Evolutionary conservation across 2,113 vertebrate species (phyloP), one percentile per base, ranked within the genome.

Genomic region (Tringa solitaria): DNA sequence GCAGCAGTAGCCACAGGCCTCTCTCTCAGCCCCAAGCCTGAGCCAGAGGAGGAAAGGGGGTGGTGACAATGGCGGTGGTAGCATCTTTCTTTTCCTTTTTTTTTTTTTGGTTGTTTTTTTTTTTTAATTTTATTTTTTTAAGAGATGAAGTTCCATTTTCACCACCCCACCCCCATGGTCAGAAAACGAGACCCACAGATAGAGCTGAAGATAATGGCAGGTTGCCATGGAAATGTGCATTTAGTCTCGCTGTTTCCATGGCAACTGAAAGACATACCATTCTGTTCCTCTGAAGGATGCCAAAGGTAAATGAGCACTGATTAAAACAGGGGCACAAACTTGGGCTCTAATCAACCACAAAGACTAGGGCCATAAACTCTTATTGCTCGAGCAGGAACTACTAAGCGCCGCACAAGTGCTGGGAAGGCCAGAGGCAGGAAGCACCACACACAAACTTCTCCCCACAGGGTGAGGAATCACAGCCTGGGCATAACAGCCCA

Each of bases 221-320:
- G 98, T 98, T 98, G 97, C 98, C 97, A 98, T 98, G 97, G 98
- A 97, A 98, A 98, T 98, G 95, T 97, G 97, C 97, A 97, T 97
- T 98, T 98, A 97, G 97, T 95, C 97, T 96, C 92, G 17, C 95
- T 96, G 98, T 98, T 98, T 98, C 98, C 97, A 98, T 96, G 92
- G 97, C 92, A 98, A 98, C 98, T 87, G 97, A 98, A 97, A 98
- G 97, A 95, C 97, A 98, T 97, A 97, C 98, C 97, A 98, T 98
- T 98, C 98, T 94, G 96, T 96, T 98, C 96, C 96, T 97, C 95
- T 98, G 97, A 98, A 97, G 96, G 97, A 98, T 98, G 98, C 98
- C 98, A 98, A 98, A 98, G 98, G 97, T 98, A 98, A 98, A 97
- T 97, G 98, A 98, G 98, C 95, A 84, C 72, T 95, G 96, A 97